These are phyloP conservation scores for Sebastes vulpes DNA, from an alignment of 2,797 vertebrate genomes.

Conservation along the genomic window DNA sequence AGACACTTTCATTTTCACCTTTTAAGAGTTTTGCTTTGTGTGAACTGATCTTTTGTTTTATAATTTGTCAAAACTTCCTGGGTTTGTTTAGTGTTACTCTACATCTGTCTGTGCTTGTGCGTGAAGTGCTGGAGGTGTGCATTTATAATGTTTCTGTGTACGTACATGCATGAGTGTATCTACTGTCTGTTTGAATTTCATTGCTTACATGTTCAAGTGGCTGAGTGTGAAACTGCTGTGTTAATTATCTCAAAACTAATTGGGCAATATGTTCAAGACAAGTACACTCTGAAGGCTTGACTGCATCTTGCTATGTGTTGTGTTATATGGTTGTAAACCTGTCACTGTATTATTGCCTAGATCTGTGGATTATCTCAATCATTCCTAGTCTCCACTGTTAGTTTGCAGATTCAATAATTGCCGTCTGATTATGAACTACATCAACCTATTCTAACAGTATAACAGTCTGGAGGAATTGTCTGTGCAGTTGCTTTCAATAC, in stretches of 20 bases:
- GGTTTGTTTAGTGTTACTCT: constrained; percentile 8
- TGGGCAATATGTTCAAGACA: constrained; percentile 26
- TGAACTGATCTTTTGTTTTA: constrained; percentile 12
- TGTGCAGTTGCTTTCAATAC: neutral
- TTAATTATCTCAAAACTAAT: constrained; percentile 41
- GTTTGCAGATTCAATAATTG: neutral
- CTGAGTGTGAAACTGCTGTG: constrained; percentile 16
- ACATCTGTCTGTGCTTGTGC: neutral
- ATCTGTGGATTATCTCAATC: neutral
- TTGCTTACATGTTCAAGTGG: constrained; percentile 30
- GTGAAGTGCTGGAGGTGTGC: neutral
- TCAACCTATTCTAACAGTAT: neutral
- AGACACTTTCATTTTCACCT: constrained; percentile 13
- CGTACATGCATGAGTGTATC: neutral
- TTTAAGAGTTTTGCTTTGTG: constrained; percentile 1
- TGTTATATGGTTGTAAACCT: neutral
- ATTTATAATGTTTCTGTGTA: neutral
- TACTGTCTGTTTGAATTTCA: constrained; percentile 27
- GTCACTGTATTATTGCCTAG: neutral
- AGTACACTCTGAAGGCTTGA: constrained; percentile 2
- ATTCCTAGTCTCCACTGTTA: neutral
- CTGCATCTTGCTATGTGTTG: constrained; percentile 12
- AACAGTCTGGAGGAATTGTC: neutral
- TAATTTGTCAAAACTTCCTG: constrained; percentile 28
- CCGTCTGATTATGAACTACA: neutral